Evolutionary conservation across 1,140 invertebrate genomes (phyloP).

Genomic region (Muscidifurax raptorellus): DNA sequence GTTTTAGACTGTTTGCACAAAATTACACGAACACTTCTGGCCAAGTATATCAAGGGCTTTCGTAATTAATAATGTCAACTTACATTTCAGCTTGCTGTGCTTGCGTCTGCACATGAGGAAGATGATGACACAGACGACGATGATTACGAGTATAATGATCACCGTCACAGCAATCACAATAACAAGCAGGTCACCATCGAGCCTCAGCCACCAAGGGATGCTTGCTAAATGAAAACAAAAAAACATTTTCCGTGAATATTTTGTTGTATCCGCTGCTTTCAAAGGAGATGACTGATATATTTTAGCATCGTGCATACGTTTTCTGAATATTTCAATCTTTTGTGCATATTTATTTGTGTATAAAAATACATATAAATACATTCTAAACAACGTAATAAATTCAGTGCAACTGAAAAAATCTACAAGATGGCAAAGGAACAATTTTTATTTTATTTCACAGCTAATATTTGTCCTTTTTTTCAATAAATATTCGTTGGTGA

Average conservation of each 20-base stretch:
- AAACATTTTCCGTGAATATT: constrained; percentile 23
- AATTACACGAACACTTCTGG: too few relatives aligned
- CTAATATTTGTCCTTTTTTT: neutral
- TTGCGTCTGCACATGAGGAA: constrained; percentile 88
- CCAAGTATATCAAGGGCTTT: neutral
- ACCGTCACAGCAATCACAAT: constrained; percentile 85
- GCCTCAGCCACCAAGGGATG: constrained; percentile 84
- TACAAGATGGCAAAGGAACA: neutral
- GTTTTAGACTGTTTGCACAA: neutral
- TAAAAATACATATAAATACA: too few relatives aligned
- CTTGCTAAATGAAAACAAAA: constrained; percentile 75
- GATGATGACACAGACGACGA: constrained; percentile 89
- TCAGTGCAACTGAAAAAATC: too few relatives aligned
- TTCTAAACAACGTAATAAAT: too few relatives aligned
- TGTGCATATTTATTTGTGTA: too few relatives aligned
- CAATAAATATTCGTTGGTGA: neutral
- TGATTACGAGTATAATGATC: constrained; percentile 84
- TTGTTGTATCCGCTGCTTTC: neutral
- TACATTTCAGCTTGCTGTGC: constrained; percentile 89
- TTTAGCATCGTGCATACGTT: neutral
- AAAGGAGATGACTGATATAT: neutral
- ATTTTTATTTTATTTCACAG: neutral
- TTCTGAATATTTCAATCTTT: too few relatives aligned
- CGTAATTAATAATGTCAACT: constrained; percentile 74
- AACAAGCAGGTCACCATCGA: constrained; percentile 85